These are phyloP conservation scores for Tragelaphus strepsiceros DNA, from an alignment of 2,113 vertebrate genomes.

Conservation along the genomic window DNA sequence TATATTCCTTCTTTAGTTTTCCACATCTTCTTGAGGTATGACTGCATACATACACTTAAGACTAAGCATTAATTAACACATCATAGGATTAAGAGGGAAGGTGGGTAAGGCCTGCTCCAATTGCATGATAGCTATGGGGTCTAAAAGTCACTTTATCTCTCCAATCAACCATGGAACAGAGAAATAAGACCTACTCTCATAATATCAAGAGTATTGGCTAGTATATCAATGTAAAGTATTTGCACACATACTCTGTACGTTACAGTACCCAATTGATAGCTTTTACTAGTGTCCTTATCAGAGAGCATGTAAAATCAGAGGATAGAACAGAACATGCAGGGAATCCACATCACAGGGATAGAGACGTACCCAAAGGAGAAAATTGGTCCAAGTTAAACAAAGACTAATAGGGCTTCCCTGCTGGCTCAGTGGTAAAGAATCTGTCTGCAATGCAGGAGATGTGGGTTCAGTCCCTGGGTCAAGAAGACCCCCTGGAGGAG, in stretches of 20 bases:
- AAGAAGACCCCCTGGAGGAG: neutral
- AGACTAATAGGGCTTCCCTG: neutral
- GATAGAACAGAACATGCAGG: neutral
- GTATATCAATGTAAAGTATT: neutral
- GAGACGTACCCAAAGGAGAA: neutral
- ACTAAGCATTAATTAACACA: neutral
- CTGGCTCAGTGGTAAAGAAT: neutral
- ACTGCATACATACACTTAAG: neutral
- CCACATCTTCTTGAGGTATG: neutral
- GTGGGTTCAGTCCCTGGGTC: neutral
- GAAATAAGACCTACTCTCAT: neutral
- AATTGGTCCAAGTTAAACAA: neutral
- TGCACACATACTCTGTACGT: neutral
- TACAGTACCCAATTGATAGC: rapidly evolving
- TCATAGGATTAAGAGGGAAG: neutral
- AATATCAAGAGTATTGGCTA: neutral
- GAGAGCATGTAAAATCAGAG: neutral
- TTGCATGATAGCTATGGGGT: neutral
- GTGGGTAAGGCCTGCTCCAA: neutral
- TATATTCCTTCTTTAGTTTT: neutral
- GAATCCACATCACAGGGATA: neutral
- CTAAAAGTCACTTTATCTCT: neutral
- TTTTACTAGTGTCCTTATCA: neutral
- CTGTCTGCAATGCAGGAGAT: neutral
- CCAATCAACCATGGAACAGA: neutral